Percentiles rank a stretch among this genome's conserved stretches.
Evolutionary conservation across 64 coral and sea anemone species (phyloP).

Genomic region (Hydrozoanthus tunicans): DNA sequence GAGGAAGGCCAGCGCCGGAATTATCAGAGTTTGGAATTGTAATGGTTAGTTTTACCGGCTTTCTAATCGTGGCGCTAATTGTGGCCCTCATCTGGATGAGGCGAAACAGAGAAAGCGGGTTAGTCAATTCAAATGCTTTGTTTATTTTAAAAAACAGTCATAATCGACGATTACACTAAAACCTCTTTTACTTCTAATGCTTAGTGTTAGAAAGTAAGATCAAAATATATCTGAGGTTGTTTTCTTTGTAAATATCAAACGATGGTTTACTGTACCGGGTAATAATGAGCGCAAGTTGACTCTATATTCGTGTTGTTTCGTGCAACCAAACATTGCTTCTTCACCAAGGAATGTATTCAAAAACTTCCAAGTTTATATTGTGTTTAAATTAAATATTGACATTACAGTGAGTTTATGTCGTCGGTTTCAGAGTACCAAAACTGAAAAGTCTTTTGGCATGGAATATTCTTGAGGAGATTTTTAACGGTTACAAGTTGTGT

Average conservation of each 20-base stretch:
- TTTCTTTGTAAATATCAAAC: not conserved
- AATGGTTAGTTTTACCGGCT: constrained; percentile 22
- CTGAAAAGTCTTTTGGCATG: not conserved
- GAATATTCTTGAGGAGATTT: not conserved
- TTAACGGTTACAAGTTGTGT: not conserved
- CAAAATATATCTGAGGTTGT: not conserved
- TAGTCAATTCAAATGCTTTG: constrained; percentile 1
- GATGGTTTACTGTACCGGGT: not conserved
- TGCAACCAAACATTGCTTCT: not conserved
- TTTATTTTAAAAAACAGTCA: constrained; percentile 12
- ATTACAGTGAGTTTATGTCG: constrained; percentile 18
- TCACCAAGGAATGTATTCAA: constrained; percentile 56
- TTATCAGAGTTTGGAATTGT: constrained; percentile 41
- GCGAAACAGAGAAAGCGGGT: constrained; percentile 40
- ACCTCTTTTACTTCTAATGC: not conserved
- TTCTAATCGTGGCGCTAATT: constrained; percentile 9
- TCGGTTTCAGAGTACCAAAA: not conserved
- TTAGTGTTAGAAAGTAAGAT: not conserved
- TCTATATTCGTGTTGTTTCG: not conserved
- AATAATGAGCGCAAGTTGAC: too few relatives aligned
- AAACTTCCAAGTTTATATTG: not conserved
- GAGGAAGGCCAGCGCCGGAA: not conserved
- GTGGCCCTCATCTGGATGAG: constrained; percentile 46
- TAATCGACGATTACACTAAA: not conserved
- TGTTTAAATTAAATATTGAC: constrained; percentile 40